Conservation (phyloP, 2,797 vertebrate genomes). For the Eleutherodactylus coqui region DNA sequence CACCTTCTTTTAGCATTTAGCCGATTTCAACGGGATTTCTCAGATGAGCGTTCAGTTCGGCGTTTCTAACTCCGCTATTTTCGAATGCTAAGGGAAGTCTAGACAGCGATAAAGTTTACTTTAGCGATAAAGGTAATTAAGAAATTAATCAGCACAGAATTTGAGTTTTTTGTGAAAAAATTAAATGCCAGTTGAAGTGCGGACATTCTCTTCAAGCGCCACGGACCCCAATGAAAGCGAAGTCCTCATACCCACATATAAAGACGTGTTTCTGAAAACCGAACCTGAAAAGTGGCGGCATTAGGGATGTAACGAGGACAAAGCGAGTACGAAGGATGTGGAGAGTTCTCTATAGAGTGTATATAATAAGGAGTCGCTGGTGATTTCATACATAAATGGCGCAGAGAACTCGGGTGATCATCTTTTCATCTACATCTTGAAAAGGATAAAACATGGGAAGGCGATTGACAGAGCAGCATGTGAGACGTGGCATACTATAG, state of each 20-base stretch:
- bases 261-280: neutral
- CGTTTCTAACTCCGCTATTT: no score
- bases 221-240: neutral
- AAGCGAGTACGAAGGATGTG: neutral
- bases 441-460: neutral
- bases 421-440: slow-evolving; percentile 1
- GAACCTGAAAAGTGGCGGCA: neutral
- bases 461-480: no score
- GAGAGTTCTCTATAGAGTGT: neutral
- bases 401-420: neutral
- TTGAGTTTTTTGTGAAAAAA: no score
- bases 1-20: no score
- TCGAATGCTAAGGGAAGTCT: no score
- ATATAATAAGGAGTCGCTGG: neutral
- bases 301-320: neutral
- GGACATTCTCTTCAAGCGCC: neutral
- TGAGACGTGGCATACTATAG: neutral
- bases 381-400: no score
- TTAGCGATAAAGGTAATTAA: neutral
- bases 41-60: no score
- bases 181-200: neutral
- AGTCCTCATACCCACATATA: neutral
- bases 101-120: no score
- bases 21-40: no score
- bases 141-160: neutral